A percentile compares a stretch with the other conserved stretches of the same genome.
Evolutionary conservation across 2,797 vertebrate genomes (phyloP).

Genomic region (Lateolabrax maculatus): DNA sequence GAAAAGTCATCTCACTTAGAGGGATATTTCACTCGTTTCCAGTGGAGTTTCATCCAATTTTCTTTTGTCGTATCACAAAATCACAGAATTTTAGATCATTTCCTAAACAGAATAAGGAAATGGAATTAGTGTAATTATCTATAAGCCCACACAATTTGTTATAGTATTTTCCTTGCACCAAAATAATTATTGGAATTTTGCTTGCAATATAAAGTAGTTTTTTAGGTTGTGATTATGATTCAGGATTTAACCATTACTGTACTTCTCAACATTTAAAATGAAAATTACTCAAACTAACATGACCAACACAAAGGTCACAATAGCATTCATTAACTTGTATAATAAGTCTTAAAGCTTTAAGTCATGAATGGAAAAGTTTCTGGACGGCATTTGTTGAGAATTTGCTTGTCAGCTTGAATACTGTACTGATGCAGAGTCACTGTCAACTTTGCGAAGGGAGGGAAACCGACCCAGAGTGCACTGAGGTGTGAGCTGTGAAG

Average conservation of each 20-base stretch:
- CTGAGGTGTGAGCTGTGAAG: slow-evolving; percentile 57
- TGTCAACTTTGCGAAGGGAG: slow-evolving; percentile 23
- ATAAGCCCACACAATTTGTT: neutral
- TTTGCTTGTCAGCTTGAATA: slow-evolving; percentile 19
- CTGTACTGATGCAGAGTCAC: slow-evolving; percentile 30
- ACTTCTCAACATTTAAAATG: neutral
- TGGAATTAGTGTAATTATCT: neutral
- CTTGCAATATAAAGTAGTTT: neutral
- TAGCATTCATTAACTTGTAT: neutral
- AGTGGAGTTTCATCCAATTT: neutral
- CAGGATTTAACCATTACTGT: slow-evolving; percentile 6
- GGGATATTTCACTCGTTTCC: neutral
- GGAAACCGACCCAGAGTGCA: slow-evolving; percentile 40
- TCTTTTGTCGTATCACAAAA: neutral
- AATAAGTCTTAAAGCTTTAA: neutral
- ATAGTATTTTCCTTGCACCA: neutral
- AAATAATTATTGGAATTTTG: neutral
- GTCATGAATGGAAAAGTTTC: slow-evolving; percentile 13
- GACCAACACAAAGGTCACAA: neutral
- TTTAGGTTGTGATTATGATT: neutral
- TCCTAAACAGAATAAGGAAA: neutral
- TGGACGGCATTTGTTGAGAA: slow-evolving; percentile 12
- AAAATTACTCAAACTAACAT: neutral
- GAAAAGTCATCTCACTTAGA: neutral
- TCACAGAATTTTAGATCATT: neutral